Conservation (phyloP, 2,113 vertebrate genomes). For the Puntigrus tetrazona region DNA sequence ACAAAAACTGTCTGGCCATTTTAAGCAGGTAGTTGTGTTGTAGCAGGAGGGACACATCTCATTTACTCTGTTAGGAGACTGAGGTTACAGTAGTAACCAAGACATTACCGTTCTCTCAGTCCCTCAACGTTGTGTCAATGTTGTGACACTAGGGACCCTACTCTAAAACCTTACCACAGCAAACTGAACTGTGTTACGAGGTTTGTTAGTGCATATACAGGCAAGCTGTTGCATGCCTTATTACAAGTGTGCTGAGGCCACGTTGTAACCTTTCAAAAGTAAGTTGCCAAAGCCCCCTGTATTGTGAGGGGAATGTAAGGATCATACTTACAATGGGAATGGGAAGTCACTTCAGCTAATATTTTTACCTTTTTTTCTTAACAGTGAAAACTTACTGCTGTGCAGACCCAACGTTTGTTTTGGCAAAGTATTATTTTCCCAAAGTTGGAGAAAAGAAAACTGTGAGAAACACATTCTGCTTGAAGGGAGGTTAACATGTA, state of each 20-base stretch:
- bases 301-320: background rate
- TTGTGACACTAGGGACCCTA: background rate
- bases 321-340: background rate
- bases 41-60: no score
- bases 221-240: background rate
- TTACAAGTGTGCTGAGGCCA: background rate
- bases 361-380: background rate
- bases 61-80: no score
- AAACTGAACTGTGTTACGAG: background rate
- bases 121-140: background rate
- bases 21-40: no score
- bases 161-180: background rate
- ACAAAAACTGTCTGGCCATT: no score
- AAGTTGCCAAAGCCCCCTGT: background rate
- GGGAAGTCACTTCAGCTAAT: background rate
- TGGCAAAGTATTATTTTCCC: background rate
- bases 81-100: background rate
- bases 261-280: background rate
- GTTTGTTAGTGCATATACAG: background rate
- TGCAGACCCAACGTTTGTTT: background rate
- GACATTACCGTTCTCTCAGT: background rate
- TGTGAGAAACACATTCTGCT: background rate
- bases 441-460: background rate
- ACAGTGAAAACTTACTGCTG: background rate
- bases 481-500: background rate